Conservation (phyloP, 2,888 invertebrate species). For the Unio pictorum region DNA sequence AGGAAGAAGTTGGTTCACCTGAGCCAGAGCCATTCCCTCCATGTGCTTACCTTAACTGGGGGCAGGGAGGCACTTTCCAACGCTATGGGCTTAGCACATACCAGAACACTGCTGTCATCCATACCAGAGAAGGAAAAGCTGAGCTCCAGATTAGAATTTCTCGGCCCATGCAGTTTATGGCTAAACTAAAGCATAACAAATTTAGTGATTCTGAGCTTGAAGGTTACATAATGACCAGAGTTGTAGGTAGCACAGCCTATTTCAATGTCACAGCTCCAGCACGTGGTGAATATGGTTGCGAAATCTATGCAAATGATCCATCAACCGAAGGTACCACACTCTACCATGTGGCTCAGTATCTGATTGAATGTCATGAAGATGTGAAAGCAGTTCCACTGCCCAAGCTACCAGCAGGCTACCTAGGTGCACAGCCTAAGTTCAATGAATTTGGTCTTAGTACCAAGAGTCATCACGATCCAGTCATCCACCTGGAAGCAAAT, state of each 20-base stretch:
- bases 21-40: conserved; percentile 69
- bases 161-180: conserved; percentile 69
- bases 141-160: conserved; percentile 67
- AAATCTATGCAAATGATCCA: conserved; percentile 71
- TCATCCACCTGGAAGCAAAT: conserved; percentile 66
- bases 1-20: conserved; percentile 49
- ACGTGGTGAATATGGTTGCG: conserved; percentile 69
- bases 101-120: conserved; percentile 67
- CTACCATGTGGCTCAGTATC: conserved; percentile 69
- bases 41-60: conserved; percentile 71
- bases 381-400: conserved; percentile 66
- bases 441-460: conserved; percentile 65
- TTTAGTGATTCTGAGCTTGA: conserved; percentile 65
- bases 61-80: conserved; percentile 65
- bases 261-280: conserved; percentile 68
- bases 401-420: conserved; percentile 68
- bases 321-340: conserved; percentile 68
- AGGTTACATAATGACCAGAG: conserved; percentile 67
- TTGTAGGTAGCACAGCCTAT: conserved; percentile 68
- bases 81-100: conserved; percentile 66
- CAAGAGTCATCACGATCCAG: conserved; percentile 66
- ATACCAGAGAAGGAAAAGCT: conserved; percentile 67
- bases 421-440: conserved; percentile 70
- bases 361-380: conserved; percentile 67
- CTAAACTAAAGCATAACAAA: conserved; percentile 67